Base-by-base conservation (phyloP, 37 sponge, comb jelly and placozoan species). In the Halichondria panicea region DNA sequence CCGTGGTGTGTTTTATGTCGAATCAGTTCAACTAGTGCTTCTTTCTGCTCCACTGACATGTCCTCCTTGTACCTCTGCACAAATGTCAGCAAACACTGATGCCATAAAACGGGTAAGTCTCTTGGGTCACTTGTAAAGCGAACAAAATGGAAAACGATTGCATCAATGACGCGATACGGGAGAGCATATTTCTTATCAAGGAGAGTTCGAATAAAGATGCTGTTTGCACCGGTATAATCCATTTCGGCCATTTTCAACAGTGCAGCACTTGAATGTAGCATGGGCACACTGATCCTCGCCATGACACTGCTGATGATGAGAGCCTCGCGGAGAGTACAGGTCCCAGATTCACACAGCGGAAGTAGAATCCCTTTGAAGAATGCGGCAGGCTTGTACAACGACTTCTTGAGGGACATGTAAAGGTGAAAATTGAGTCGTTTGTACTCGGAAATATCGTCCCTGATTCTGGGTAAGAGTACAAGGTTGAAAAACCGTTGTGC, bases 361-460 rank as follows among this genome's bases (percentile, higher is more conserved):
- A 98, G 77, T 18, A 98, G 83, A n/a, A 98, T 63, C 1, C 96
- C 94, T 60, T 98, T 98, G 82, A 98, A 98, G 78, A 98, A 98
- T 35, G 96, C 99, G 8, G 99, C 93, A 36, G 99, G 96, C 44
- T 95, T 95, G 79, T 91, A 98, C 21, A 95, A 84, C 7, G 96
- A 78, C 68, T 95, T 98, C 75, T 98, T 98, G 18, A 95, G 77
- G 11, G 97, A 83, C 86, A 84, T 77, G 81, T 98, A 98, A 28
- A 98, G 86, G 79, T 98, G 99, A 66, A 79, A 88, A 74, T 98
- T 98, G 33, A 98, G 92, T 25, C 87, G 63, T 63, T 86, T 90
- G 85, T 93, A 98, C 70, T 98, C 99, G 3, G 94, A 83, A 56
- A 98, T 95, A 64, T 98, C 99, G 74, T 98, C 99, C n/a, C 99